Percentiles rank a stretch among this genome's conserved stretches.
Conservation (phyloP, 2,888 invertebrate genomes). For the Rhimphoctona megacephalus region DNA sequence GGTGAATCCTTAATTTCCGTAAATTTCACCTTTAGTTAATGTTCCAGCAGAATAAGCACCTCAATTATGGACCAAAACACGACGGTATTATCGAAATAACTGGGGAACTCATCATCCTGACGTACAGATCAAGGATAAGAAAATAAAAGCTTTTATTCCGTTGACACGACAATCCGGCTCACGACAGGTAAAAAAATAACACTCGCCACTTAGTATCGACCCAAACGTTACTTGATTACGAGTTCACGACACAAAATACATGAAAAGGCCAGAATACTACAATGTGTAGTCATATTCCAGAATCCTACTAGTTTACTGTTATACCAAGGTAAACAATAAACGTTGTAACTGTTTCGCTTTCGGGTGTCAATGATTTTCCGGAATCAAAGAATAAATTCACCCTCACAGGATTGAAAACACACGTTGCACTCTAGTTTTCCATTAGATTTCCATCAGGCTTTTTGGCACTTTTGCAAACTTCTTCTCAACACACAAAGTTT, state of each 20-base stretch:
- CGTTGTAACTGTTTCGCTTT: not conserved
- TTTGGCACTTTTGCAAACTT: not conserved
- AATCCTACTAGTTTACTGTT: not conserved
- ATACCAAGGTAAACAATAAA: not conserved
- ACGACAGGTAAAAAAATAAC: conserved; percentile 4
- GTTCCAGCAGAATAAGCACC: conserved; percentile 1
- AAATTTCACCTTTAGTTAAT: not conserved
- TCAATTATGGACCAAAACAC: conserved; percentile 9
- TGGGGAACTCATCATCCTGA: conserved; percentile 16
- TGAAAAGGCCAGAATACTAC: not conserved
- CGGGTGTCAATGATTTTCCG: not conserved
- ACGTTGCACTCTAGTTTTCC: conserved; percentile 19
- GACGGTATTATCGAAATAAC: not conserved
- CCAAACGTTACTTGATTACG: not conserved
- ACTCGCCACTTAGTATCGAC: conserved; percentile 3
- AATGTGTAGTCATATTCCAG: not conserved
- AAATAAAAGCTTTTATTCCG: not conserved
- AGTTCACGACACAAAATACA: conserved; percentile 22
- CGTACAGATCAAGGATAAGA: not conserved
- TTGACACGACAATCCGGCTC: conserved; percentile 1
- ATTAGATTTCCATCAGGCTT: conserved; percentile 1
- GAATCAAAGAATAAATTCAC: not conserved
- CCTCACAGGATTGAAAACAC: conserved; percentile 10
- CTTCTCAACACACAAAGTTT: not conserved
- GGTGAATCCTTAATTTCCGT: not conserved